Percentiles rank a stretch among this genome's conserved stretches.
Conservation (phyloP, 1,140 invertebrate species). For the Pectinophora gossypiella region DNA sequence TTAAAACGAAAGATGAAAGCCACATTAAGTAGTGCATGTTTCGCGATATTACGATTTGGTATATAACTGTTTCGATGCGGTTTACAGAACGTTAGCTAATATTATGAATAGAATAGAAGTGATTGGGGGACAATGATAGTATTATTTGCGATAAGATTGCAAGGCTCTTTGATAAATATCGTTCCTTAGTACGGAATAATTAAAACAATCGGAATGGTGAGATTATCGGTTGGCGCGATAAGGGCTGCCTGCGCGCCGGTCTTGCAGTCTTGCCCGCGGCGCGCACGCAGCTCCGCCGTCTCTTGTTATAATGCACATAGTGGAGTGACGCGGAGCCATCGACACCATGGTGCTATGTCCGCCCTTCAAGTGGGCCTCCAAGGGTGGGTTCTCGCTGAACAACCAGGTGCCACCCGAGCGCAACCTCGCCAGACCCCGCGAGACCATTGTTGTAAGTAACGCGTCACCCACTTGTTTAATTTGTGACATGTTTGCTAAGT, state of each 20-base stretch:
- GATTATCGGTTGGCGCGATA: slow-evolving; percentile 64
- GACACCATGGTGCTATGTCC: slow-evolving; percentile 62
- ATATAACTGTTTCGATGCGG: too few relatives aligned
- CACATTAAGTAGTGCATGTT: too few relatives aligned
- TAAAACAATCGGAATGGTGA: slow-evolving; percentile 66
- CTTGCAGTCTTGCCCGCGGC: slow-evolving; percentile 37
- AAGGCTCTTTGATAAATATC: slow-evolving; percentile 57
- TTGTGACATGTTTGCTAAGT: neutral
- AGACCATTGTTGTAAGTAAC: slow-evolving; percentile 52
- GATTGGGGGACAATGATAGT: too few relatives aligned
- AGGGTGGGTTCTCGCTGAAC: slow-evolving; percentile 50
- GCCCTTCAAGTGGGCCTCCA: slow-evolving; percentile 57
- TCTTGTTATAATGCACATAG: neutral
- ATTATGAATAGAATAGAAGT: too few relatives aligned
- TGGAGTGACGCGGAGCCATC: neutral
- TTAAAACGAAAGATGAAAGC: too few relatives aligned
- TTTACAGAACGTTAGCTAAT: too few relatives aligned
- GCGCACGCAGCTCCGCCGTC: slow-evolving; percentile 4
- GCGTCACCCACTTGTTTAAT: neutral
- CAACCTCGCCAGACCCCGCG: slow-evolving; percentile 24
- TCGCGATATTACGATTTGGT: too few relatives aligned
- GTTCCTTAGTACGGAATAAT: slow-evolving; percentile 64
- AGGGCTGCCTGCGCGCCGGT: slow-evolving; percentile 42
- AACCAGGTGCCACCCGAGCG: slow-evolving; percentile 10
- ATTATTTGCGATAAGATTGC: slow-evolving; percentile 59